Evolutionary conservation across 2,797 vertebrate species (phyloP).

Genomic region (Craterocephalus amniculus): DNA sequence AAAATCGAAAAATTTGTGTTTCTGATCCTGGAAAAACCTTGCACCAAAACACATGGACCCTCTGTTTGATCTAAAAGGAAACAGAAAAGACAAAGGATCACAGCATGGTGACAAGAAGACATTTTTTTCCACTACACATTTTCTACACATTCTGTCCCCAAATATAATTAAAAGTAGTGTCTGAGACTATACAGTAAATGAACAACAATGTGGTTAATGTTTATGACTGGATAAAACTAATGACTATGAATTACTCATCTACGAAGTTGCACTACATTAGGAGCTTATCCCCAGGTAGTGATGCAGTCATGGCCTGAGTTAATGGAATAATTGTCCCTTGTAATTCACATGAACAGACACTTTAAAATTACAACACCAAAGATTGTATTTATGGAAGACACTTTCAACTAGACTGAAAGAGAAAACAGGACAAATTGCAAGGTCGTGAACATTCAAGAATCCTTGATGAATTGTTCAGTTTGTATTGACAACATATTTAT

Average conservation of each 20-base stretch:
- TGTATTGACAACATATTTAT: slow-evolving; percentile 43
- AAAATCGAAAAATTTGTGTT: too few relatives aligned
- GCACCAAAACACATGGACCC: too few relatives aligned
- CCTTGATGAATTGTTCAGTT: slow-evolving; percentile 47
- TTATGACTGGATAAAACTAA: slow-evolving; percentile 51
- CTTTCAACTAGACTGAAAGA: slow-evolving; percentile 32
- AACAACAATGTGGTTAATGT: slow-evolving; percentile 21
- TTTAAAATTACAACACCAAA: slow-evolving; percentile 47
- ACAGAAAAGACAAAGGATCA: neutral
- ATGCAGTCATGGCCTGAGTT: slow-evolving; percentile 47
- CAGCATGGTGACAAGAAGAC: neutral
- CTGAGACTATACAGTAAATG: slow-evolving; percentile 22
- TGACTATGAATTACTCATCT: slow-evolving; percentile 67
- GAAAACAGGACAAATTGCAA: slow-evolving; percentile 34
- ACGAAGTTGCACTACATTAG: slow-evolving; percentile 60
- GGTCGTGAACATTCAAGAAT: slow-evolving; percentile 31
- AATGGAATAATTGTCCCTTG: slow-evolving; percentile 68
- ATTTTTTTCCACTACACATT: neutral
- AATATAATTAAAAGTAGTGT: slow-evolving; percentile 1
- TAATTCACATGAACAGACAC: slow-evolving; percentile 54
- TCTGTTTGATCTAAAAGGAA: too few relatives aligned
- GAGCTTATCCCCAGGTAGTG: slow-evolving; percentile 53
- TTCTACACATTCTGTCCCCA: neutral
- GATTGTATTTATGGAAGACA: slow-evolving; percentile 36
- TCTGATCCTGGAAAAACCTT: too few relatives aligned